These are phyloP conservation scores for Periparus ater DNA, from an alignment of 2,797 vertebrate species.

Conservation along the genomic window DNA sequence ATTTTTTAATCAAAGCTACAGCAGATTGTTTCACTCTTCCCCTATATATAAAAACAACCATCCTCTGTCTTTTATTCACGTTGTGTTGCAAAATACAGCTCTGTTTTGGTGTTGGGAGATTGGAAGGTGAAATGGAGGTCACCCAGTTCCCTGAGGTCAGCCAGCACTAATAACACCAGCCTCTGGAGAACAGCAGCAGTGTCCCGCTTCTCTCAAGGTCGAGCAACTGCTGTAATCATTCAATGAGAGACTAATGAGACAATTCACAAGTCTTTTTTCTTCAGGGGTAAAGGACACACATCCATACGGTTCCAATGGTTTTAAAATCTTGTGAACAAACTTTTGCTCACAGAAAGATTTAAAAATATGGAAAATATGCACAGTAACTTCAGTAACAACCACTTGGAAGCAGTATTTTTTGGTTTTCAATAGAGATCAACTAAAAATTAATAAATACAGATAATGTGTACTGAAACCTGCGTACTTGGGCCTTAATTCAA, in stretches of 20 bases:
- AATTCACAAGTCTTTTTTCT: conserved; percentile 8
- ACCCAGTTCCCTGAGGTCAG: not conserved
- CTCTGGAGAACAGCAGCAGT: not conserved
- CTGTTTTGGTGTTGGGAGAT: conserved; percentile 18
- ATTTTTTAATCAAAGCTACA: not conserved
- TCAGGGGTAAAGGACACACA: not conserved
- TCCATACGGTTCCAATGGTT: not conserved
- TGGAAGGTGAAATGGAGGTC: conserved; percentile 52
- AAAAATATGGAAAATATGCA: not conserved
- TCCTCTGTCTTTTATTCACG: not conserved
- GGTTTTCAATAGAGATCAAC: not conserved
- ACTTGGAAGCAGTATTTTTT: not conserved
- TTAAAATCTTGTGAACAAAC: not conserved
- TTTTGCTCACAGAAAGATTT: not conserved
- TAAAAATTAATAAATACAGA: not conserved
- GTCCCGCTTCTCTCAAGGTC: conserved; percentile 42
- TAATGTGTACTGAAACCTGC: not conserved
- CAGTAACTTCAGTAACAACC: not conserved
- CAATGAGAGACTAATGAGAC: conserved; percentile 41
- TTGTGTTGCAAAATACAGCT: not conserved
- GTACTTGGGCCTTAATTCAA: not conserved
- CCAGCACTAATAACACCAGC: conserved; percentile 39
- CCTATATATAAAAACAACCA: not conserved
- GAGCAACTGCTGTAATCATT: conserved; percentile 33
- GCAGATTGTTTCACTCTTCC: not conserved